These are phyloP conservation scores for Diaprepes abbreviatus DNA, from an alignment of 2,888 invertebrate genomes.

Conservation along the genomic window DNA sequence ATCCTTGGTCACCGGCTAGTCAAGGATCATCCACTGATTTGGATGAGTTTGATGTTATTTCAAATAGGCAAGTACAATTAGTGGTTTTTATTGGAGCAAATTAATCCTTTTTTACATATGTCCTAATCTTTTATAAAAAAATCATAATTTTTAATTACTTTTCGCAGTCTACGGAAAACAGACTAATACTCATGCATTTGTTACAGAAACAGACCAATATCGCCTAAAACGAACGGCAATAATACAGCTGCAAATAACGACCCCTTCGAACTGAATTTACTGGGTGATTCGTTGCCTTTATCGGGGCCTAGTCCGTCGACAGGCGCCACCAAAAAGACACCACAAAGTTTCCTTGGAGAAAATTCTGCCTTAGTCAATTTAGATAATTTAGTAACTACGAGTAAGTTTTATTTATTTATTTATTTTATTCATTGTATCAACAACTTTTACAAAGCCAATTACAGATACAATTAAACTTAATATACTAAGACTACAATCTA, in stretches of 20 bases:
- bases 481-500: no score
- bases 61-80: constrained; percentile 73
- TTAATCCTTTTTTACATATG: no score
- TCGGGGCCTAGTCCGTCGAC: constrained; percentile 64
- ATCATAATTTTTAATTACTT: no score
- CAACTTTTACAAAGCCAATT: no score
- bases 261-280: constrained; percentile 78
- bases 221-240: constrained; percentile 51
- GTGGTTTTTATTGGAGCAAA: no score
- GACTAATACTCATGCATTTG: no score
- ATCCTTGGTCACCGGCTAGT: constrained; percentile 71
- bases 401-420: no score
- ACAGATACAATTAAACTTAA: no score
- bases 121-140: no score
- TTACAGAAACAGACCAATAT: constrained; percentile 49
- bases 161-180: no score
- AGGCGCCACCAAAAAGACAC: constrained; percentile 84
- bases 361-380: constrained; percentile 97
- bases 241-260: constrained; percentile 63
- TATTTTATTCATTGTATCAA: no score
- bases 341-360: constrained; percentile 96
- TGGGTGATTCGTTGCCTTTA: constrained; percentile 71
- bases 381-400: constrained; percentile 88
- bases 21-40: constrained; percentile 76
- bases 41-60: constrained; percentile 90